Conservation (phyloP, 2,113 vertebrate species). For the Dolichotis patagonum region DNA sequence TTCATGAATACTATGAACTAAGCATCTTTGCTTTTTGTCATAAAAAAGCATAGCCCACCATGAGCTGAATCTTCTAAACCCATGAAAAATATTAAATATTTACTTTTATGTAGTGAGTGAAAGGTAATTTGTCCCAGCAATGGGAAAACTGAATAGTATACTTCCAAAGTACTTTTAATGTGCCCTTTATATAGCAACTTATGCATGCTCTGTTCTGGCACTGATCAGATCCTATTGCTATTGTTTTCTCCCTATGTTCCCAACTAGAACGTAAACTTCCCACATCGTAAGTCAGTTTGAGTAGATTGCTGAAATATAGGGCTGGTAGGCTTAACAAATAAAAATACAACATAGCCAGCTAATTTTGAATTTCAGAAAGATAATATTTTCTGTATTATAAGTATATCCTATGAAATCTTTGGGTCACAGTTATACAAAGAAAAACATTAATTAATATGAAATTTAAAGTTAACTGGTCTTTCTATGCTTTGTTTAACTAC, state of each 20-base stretch:
- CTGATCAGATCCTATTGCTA: background rate
- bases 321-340: background rate
- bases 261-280: background rate
- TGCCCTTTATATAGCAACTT: background rate
- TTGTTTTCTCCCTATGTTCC: background rate
- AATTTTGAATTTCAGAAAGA: background rate
- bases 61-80: background rate
- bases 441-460: constrained; percentile 12
- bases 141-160: background rate
- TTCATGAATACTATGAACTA: background rate
- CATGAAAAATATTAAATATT: background rate
- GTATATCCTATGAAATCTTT: background rate
- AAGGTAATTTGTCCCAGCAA: background rate
- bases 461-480: constrained; percentile 40
- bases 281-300: background rate
- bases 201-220: background rate
- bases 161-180: background rate
- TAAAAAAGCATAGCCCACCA: background rate
- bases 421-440: background rate
- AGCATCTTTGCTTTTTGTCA: background rate
- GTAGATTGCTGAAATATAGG: background rate
- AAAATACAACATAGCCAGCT: background rate
- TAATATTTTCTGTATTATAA: background rate
- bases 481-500: background rate
- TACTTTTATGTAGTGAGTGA: background rate